Evolutionary conservation across 2,797 vertebrate species (phyloP), one percentile per base, ranked within the genome.

Genomic region (Limosa lapponica): DNA sequence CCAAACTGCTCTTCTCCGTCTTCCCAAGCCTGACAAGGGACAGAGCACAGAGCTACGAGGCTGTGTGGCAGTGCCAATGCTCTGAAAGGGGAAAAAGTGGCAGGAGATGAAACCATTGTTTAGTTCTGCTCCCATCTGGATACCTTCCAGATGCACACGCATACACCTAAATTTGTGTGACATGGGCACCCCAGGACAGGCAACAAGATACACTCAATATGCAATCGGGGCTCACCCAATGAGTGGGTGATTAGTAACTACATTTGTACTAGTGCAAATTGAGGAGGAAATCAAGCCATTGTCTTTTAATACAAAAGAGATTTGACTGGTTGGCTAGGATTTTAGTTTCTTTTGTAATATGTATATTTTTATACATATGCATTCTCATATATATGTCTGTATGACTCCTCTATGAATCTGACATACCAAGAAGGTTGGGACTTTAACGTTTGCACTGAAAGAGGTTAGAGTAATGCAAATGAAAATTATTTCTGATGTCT

Each of bases 11-110:
- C 39, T 67, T 57, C n/a, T 69, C 2, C 7, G 0, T 39, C 19
- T 84, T 77, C 36, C 69, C 30, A 51, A 41, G 20, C 23, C 65
- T 51, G 43, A 13, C 5, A 72, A 0, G 5, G 30, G 27, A 13
- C n/a, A 41, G 17, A 75, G 18, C 37, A 9, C 19, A 41, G 49
- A 77, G 36, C 41, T 70, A 30, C 4, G 8, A n/a, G 43, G 22
- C 28, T 61, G 25, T 17, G 44, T 39, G 30, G 44, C 5, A 5
- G 9, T 30, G 37, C 20, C 24, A 52, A 12, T 0, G 0, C 3
- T 28, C 43, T 58, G 58, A 30, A 74, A 69, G 28, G 51, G 24
- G 17, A 34, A 49, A 28, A 74, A 52, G 34, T 51, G 23, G 27
- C n/a, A 66, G 17, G 34, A 66, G 12, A 44, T 43, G 5, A 54